A percentile compares a stretch with the other conserved stretches of the same genome.
These are phyloP conservation scores for Lampris megalopsis DNA, from an alignment of 2,113 vertebrate genomes.

Conservation along the genomic window DNA sequence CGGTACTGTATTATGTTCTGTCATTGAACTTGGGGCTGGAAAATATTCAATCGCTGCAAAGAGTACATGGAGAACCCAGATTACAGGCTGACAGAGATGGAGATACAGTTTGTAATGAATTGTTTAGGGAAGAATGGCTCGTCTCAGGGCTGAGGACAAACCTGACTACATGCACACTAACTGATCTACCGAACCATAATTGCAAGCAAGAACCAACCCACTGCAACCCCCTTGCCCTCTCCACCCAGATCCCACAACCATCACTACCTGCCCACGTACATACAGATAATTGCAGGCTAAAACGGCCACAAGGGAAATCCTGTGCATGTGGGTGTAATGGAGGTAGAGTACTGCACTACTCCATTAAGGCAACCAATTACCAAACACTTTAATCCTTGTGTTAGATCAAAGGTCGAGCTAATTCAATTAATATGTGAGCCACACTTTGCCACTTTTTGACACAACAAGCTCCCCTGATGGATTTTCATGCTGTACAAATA, in stretches of 20 bases:
- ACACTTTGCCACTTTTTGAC: background rate
- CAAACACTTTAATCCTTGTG: constrained; percentile 43
- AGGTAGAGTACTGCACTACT: constrained; percentile 19
- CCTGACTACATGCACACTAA: background rate
- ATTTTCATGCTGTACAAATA: background rate
- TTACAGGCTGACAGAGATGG: background rate
- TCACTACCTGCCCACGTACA: no score
- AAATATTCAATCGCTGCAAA: background rate
- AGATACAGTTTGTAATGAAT: constrained; percentile 14
- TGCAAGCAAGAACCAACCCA: no score
- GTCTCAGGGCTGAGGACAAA: background rate
- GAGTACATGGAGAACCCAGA: constrained; percentile 1
- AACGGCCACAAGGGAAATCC: no score
- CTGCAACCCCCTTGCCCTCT: no score
- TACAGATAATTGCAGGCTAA: no score
- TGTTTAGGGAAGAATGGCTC: background rate
- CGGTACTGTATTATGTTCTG: background rate
- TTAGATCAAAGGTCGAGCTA: constrained; percentile 62
- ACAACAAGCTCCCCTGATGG: constrained; percentile 25
- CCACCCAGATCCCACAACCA: no score
- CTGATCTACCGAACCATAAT: no score
- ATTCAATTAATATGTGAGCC: constrained; percentile 55
- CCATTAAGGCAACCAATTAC: constrained; percentile 50
- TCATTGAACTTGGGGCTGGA: background rate
- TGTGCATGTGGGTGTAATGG: no score